Base-by-base conservation (phyloP, 92 coral and sea anemone genomes). In the Scolanthus callimorphus region DNA sequence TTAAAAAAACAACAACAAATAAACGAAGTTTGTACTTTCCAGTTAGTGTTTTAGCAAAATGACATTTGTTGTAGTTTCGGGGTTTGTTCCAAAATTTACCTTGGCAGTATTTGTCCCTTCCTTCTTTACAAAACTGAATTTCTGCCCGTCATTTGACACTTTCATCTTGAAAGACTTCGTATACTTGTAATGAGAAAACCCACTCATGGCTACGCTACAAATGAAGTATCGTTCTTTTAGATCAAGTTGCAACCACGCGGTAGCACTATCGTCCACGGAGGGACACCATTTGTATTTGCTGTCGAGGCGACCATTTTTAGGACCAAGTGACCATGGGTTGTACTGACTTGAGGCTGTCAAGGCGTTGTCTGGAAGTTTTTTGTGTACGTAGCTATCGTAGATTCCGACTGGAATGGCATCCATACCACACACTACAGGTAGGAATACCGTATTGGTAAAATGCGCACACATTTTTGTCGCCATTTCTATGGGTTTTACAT, bases 261-360 rank as follows among this genome's bases (percentile, higher is more conserved):
- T 1, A 4, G 6, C 6, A 25, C 37, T 49, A 4, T 20, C 26
- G 2, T 58, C 22, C 3, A 13, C 12, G n/a, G n/a, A n/a, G 2
- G 64, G 22, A 21, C 64, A 58, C 64, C 64, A 58, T 4, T 6
- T 38, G 3, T 20, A 8, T 17, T 17, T 20, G 17, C 11, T 25
- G n/a, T n/a, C n/a, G 8, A 58, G 49, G 21, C 64, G 64, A 58
- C 64, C 64, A 24, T 31, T 17, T 2, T 37, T 12, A n/a, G 64
- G 20, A 3, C 22, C 25, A 17, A 24, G 26, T 1, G 8, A 2
- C n/a, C n/a, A n/a, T 3, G 11, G 17, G 3, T n/a, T 29, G 27
- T 38, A 21, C 25, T 17, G 10, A 34, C 48, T 31, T 6, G 48
- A 29, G 48, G 64, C 49, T n/a, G 22, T 15, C 2, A 58, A 9